Evolutionary conservation across 2,797 vertebrate genomes (phyloP), one percentile per base, ranked within the genome.

Genomic region (Pseudochaenichthys georgianus): DNA sequence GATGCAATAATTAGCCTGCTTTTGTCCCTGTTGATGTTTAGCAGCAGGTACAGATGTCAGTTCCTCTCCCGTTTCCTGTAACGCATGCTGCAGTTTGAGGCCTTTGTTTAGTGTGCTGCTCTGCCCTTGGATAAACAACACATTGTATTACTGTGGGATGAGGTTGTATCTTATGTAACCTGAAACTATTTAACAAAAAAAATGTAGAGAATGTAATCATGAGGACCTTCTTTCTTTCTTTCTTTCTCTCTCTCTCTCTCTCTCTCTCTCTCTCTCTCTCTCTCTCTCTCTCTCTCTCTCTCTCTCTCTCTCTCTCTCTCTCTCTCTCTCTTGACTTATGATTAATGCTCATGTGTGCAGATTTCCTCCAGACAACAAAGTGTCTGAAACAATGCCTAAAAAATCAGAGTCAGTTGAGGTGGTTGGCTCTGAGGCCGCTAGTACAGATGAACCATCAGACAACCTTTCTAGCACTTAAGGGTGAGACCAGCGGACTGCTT

Each of bases 301-400:
- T n/a, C n/a, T n/a, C n/a, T n/a, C n/a, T n/a, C n/a, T n/a, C n/a
- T n/a, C n/a, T n/a, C n/a, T n/a, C n/a, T n/a, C n/a, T n/a, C n/a
- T n/a, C 46, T 61, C 23, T 28, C 34, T 38, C 34, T 48, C 46
- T 53, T 55, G 66, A 77, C 78, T 64, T 42, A 21, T 17, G 59
- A 61, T 82, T 38, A 78, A 83, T 61, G 53, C 65, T 74, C 60
- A 58, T 78, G 52, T 89, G 82, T 87, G 75, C 91, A 95, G 95
- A 91, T 84, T 90, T 78, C 88, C 93, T 72, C 80, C 92, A 58
- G 94, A 95, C 78, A 92, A 89, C 89, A 93, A 93, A 91, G 90
- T 90, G 71, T 91, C 88, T 74, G 92, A 94, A 75, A 89, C 84
- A 69, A 76, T 87, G 64, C 82, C 93, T 79, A 92, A 92, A 82